phyloP scores from a whole-genome alignment of 1,140 invertebrate genomes.

The Sycophaga agraensis region DNA sequence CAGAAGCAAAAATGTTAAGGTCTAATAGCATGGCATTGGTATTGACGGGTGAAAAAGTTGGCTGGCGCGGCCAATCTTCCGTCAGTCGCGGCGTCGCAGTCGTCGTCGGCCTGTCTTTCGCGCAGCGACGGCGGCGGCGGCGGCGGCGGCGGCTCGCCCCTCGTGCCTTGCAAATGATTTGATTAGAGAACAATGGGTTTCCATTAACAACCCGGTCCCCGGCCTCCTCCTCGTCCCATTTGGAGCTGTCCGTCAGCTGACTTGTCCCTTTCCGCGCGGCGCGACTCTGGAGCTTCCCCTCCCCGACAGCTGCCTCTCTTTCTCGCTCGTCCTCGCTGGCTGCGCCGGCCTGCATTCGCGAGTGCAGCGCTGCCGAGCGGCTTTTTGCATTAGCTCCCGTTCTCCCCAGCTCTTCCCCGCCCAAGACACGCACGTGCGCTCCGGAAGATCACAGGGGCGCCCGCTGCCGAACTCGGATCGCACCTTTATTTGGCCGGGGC shows the following conservation, averaged over 20 bases:
- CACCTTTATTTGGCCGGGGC: constrained; percentile 12
- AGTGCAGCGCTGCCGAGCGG: background rate
- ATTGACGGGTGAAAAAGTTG: too few species aligned
- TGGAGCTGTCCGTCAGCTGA: constrained; percentile 45
- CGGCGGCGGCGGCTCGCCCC: background rate
- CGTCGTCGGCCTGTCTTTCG: constrained; percentile 11
- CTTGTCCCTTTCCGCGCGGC: constrained; percentile 7
- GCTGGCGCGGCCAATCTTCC: constrained; percentile 4
- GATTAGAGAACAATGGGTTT: constrained; percentile 54
- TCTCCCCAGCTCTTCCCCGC: background rate
- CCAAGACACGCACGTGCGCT: background rate
- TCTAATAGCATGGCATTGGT: too few species aligned
- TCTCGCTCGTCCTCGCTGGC: too few species aligned
- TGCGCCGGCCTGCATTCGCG: background rate
- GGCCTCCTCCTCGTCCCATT: constrained; percentile 8
- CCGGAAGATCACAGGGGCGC: too few species aligned
- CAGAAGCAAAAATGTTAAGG: too few species aligned
- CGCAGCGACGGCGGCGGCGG: background rate
- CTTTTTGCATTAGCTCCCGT: constrained; percentile 7
- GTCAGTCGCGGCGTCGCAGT: background rate
- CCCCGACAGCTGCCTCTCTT: too few species aligned
- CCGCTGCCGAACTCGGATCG: background rate
- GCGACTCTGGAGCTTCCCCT: background rate
- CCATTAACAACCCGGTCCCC: constrained; percentile 44
- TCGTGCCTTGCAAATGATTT: constrained; percentile 47